Base-by-base conservation (phyloP, 1,140 invertebrate genomes). In the Ceratina australensis region DNA sequence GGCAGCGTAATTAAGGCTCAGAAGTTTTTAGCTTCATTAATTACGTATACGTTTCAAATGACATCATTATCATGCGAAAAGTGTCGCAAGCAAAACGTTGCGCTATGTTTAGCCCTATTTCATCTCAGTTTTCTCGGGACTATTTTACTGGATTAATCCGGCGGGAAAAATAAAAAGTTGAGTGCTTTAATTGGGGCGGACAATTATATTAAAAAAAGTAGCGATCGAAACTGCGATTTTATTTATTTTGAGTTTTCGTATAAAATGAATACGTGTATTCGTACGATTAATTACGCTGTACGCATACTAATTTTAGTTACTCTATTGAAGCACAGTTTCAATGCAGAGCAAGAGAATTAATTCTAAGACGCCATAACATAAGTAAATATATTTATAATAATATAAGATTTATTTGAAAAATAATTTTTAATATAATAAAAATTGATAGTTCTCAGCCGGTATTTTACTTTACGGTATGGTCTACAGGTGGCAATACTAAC, bases 1-100 rank as follows among this genome's bases (percentile, higher is more conserved):
- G 82, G 52, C 78, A 52, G 65, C 78, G 82, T 83, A 84, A 84
- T 84, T 84, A 83, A 84, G 63, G 78, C 81, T 84, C 78, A 84
- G 76, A 84, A 84, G 78, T 84, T 84, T 84, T 80, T 80, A 84
- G 78, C 78, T 84, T 80, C 82, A 79, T 83, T 84, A 84, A 84
- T 84, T 84, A 83, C 83, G 80, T 68, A 69, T 83, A 84, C 73
- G 78, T 56, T 83, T 84, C 69, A 83, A 84, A 84, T 72, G 83
- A 80, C 26, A 81, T 78, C 78, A 84, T 84, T 84, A 84, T 84
- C 78, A 83, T 80, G 71, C 73, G 60, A 67, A 60, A 60, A 83
- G 71, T 80, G 78, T 77, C 80, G 63, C 82, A 68, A 69, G 78
- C 68, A 77, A 80, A 84, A 80, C 50, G 68, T 59, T 76, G 50